Base-by-base conservation (phyloP, 2,888 invertebrate species). In the Malacosoma neustria region DNA sequence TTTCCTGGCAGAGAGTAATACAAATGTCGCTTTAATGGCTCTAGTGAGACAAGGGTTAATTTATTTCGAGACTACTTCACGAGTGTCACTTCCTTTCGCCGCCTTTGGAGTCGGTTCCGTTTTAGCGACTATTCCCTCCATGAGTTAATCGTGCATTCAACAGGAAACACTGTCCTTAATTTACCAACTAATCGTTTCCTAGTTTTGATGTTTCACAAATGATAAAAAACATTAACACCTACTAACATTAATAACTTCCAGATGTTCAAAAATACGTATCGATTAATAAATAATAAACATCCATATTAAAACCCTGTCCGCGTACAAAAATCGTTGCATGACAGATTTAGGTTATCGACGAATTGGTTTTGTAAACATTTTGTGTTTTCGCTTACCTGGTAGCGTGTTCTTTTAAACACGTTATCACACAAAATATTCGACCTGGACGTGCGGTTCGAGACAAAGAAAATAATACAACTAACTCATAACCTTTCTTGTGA, bases 1-100 rank as follows among this genome's bases (percentile, higher is more conserved):
- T 70, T 71, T 79, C 76, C 75, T 74, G 70, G 51, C 64, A 51
- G 61, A 61, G 61, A 72, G 69, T 67, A 71, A 66, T 67, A 72
- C 71, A 69, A 72, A 70, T 62, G 71, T 61, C 65, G 55, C 54
- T 48, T 53, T 71, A 73, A 72, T 67, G 61, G 67, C 58, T 59
- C 55, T 51, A 55, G 46, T 48, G 57, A 61, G 69, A 71, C 70
- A 69, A 69, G 63, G 62, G 67, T 63, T 71, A 69, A 73, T 72
- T 73, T 74, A 66, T 72, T 60, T 62, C 51, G 51, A 67, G 63
- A 62, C 41, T 22, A 48, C 49, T 56, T 53, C 55, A 50, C 45
- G 49, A 51, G 46, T 51, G 48, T 53, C 48, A 55, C 54, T 59
- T 60, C 60, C 59, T 51, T 44, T 43, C 37, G 38, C 36, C 45